phyloP scores from a whole-genome alignment of 2,797 vertebrate species.

The Hemibagrus guttatus region DNA sequence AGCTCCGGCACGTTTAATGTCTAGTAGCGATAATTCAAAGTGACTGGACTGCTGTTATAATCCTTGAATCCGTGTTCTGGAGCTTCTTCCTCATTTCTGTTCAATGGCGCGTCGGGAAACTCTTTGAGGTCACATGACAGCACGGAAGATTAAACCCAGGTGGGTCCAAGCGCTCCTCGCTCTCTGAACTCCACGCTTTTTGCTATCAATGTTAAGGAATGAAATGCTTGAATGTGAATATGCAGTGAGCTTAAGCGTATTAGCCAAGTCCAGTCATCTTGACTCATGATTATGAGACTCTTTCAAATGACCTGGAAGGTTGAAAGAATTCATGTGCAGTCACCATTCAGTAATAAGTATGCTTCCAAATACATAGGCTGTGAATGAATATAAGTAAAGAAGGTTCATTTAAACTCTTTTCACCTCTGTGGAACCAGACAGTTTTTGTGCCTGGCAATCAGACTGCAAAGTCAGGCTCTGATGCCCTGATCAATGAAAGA shows the following conservation, averaged over 20 bases:
- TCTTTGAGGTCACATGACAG: not conserved
- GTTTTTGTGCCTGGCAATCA: not conserved
- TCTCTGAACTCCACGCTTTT: not conserved
- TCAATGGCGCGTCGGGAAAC: not conserved
- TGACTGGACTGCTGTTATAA: constrained; percentile 10
- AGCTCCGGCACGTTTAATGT: not conserved
- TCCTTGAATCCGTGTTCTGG: not conserved
- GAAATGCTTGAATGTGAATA: not conserved
- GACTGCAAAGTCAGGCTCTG: not conserved
- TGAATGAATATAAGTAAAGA: not conserved
- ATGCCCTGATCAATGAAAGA: not conserved
- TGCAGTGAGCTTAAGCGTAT: not conserved
- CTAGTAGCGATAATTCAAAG: not conserved
- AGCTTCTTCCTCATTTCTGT: not conserved
- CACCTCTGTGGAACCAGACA: not conserved
- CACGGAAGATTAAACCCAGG: constrained; percentile 1
- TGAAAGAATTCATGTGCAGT: not conserved
- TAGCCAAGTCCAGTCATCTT: not conserved
- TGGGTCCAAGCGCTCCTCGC: not conserved
- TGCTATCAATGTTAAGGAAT: not conserved
- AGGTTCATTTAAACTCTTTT: not conserved
- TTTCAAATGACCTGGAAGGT: no score
- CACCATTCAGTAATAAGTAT: not conserved
- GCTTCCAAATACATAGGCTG: not conserved
- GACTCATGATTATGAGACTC: not conserved